Percentiles rank a stretch among this genome's conserved stretches.
phyloP scores from a whole-genome alignment of 1,140 invertebrate species.

The Elysia chlorotica region DNA sequence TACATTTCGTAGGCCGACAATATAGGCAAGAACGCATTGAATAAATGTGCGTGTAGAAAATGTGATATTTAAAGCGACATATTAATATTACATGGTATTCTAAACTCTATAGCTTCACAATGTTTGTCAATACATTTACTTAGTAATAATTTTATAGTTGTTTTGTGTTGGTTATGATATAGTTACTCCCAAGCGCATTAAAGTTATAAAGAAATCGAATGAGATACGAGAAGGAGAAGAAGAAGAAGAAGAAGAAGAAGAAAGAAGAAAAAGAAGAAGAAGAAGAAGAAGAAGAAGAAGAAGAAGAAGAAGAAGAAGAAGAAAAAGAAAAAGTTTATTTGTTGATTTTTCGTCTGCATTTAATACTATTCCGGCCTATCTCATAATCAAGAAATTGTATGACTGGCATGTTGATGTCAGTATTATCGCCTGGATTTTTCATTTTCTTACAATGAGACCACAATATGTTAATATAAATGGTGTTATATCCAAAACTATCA shows the following conservation, averaged over 20 bases:
- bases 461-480: too few relatives aligned
- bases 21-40: slow-evolving; percentile 71
- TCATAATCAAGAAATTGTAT: background rate
- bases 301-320: background rate
- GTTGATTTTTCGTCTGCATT: background rate
- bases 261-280: background rate
- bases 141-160: too few relatives aligned
- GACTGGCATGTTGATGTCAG: background rate
- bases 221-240: background rate
- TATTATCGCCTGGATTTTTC: background rate
- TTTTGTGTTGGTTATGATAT: too few relatives aligned
- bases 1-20: too few relatives aligned
- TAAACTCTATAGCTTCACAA: too few relatives aligned
- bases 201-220: background rate
- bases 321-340: background rate
- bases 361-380: background rate
- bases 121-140: too few relatives aligned
- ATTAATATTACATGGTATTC: background rate
- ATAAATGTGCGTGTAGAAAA: background rate
- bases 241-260: slow-evolving; percentile 5
- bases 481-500: too few relatives aligned
- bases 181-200: background rate
- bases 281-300: background rate
- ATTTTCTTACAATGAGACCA: too few relatives aligned
- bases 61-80: background rate